Base-by-base conservation (phyloP, 2,888 invertebrate species). In the Strigamia maritima region DNA sequence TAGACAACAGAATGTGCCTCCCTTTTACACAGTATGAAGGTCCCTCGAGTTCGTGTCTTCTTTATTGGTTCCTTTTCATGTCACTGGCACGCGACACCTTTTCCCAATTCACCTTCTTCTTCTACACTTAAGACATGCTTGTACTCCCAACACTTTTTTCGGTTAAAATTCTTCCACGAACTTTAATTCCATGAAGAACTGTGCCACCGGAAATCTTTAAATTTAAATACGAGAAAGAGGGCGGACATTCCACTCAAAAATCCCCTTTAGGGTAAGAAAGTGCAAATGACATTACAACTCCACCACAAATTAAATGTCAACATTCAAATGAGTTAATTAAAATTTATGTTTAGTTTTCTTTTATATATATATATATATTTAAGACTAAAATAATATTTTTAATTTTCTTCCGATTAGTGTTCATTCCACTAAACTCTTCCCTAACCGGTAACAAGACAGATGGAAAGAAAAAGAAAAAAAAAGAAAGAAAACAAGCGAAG, bases 21-120 rank as follows among this genome's bases (percentile, higher is more conserved):
- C 60, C 60, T 60, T 60, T 60, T 60, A 22, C 60, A 60, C 60
- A 19, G 60, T 19, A 22, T 60, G 60, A 60, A 60, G 60, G 24
- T 60, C 60, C 60, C 60, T 60, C 19, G 60, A 60, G 60, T 19
- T 60, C 60, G 60, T 24, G 60, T 60, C 60, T 60, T 60, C 16
- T 60, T 60, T 60, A 60, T 60, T 60, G 60, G 60, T 60, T 60
- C 24, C 60, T 19, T 60, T 60, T 60, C 22, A 60, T 60, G 60
- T 60, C 60, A 60, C 10, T 60, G 60, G 60, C 60, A 60, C 60
- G 60, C 60, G 22, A 60, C 60, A 60, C 60, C 60, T 19, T 60
- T 24, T 60, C 24, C 60, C 60, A 60, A 60, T 19, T 60, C 60
- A 60, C 60, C 60, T 60, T 24, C 60, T 19, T 22, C 60, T 22